Conservation (phyloP, 2,797 vertebrate species). For the Xyrichtys novacula region DNA sequence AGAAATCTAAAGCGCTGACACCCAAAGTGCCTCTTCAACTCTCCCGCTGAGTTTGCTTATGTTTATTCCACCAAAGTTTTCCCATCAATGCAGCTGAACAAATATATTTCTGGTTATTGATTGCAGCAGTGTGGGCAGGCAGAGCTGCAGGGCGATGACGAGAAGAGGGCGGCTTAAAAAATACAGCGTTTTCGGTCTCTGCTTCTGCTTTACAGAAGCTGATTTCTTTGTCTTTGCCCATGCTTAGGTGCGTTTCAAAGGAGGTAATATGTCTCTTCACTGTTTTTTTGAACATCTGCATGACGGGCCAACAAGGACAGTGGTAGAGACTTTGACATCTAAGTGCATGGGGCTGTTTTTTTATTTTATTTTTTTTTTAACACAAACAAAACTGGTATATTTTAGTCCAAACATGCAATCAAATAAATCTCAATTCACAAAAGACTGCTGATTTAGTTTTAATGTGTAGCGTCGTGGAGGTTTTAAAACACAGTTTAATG, state of each 20-base stretch:
- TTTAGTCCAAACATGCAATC: too few relatives aligned
- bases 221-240: not conserved
- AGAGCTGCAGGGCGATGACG: not conserved
- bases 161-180: not conserved
- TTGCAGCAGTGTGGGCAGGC: not conserved
- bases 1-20: not conserved
- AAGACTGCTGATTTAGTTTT: too few relatives aligned
- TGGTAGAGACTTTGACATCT: too few relatives aligned
- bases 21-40: not conserved
- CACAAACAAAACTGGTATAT: too few relatives aligned
- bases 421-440: too few relatives aligned
- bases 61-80: not conserved
- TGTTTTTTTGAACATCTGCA: too few relatives aligned
- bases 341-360: too few relatives aligned
- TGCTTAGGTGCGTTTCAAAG: not conserved
- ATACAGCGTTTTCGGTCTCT: not conserved
- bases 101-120: not conserved
- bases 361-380: too few relatives aligned
- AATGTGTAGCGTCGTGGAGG: too few relatives aligned
- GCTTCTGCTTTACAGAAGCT: not conserved
- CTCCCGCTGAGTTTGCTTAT: constrained; percentile 6
- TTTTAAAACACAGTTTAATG: too few relatives aligned
- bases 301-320: too few relatives aligned
- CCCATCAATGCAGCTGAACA: not conserved
- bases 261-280: too few relatives aligned